Conservation (phyloP, 1,140 invertebrate genomes). For the Pseudomyrmex dendroicus region DNA sequence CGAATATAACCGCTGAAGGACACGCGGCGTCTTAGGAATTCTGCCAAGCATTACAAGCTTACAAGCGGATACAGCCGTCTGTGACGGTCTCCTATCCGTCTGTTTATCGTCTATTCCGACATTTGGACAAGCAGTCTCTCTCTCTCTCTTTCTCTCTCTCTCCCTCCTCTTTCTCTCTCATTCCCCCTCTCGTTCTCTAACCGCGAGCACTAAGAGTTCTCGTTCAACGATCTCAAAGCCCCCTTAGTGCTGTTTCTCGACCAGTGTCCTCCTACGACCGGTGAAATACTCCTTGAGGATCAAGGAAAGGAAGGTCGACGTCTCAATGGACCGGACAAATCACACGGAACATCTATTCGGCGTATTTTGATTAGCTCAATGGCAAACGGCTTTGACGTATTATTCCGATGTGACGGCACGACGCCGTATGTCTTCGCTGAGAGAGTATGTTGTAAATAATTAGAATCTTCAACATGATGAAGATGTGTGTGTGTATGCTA, state of each 20-base stretch:
- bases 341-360: conserved; percentile 51
- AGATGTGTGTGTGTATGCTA: background rate
- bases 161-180: conserved; percentile 49
- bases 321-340: conserved; percentile 69
- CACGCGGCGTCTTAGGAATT: conserved; percentile 70
- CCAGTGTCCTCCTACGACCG: conserved; percentile 47
- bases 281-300: conserved; percentile 64
- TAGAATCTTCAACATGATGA: background rate
- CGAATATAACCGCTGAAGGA: conserved; percentile 65
- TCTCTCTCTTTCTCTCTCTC: conserved; percentile 15
- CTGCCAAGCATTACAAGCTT: conserved; percentile 72
- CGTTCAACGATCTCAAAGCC: conserved; percentile 70
- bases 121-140: conserved; percentile 67
- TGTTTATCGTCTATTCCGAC: conserved; percentile 77
- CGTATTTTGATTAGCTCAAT: conserved; percentile 57
- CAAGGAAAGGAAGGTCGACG: conserved; percentile 56
- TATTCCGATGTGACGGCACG: background rate
- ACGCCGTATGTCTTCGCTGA: background rate
- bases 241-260: conserved; percentile 55
- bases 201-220: conserved; percentile 55
- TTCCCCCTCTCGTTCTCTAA: conserved; percentile 46
- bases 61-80: conserved; percentile 63
- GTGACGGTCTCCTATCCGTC: conserved; percentile 67
- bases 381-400: conserved; percentile 46
- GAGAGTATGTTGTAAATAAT: conserved; percentile 18